A percentile compares a stretch with the other conserved stretches of the same genome.
These are phyloP conservation scores for Myopa testacea DNA, from an alignment of 2,888 invertebrate genomes.

Conservation along the genomic window DNA sequence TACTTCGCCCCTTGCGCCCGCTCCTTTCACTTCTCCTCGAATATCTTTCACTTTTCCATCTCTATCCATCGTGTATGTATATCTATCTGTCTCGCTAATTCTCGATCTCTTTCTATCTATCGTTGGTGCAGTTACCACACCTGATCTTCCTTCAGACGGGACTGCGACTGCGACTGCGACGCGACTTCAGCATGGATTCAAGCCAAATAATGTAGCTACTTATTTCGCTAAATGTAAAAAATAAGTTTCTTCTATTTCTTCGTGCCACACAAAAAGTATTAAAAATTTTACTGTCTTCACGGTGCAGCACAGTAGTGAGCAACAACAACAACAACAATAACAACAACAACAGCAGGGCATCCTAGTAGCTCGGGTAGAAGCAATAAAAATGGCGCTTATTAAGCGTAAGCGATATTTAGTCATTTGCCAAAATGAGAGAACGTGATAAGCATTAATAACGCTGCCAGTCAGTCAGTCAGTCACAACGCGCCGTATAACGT, in stretches of 20 bases:
- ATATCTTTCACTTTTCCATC: constrained; percentile 31
- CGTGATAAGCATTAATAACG: constrained; percentile 64
- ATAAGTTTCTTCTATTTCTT: background rate
- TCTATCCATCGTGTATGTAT: background rate
- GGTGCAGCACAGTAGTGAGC: background rate
- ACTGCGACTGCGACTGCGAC: background rate
- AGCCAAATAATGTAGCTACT: constrained; percentile 6
- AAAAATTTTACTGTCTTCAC: constrained; percentile 14
- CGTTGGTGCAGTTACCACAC: background rate
- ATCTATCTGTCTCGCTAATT: background rate
- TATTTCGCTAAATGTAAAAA: constrained; percentile 4
- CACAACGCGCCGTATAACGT: constrained; percentile 19
- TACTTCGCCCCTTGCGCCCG: background rate
- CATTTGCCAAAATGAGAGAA: constrained; percentile 66
- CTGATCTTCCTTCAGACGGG: background rate
- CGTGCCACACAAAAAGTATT: constrained; percentile 5
- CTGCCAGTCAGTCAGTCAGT: constrained; percentile 27
- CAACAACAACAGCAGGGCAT: constrained; percentile 6
- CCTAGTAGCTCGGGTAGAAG: background rate
- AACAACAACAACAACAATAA: constrained; percentile 31
- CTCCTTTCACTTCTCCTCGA: constrained; percentile 30
- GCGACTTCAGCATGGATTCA: background rate
- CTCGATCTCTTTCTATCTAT: background rate
- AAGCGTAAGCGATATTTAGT: constrained; percentile 65
- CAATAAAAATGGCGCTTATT: constrained; percentile 50